phyloP scores from a whole-genome alignment of 2,888 invertebrate species.

The Onchidella celtica region DNA sequence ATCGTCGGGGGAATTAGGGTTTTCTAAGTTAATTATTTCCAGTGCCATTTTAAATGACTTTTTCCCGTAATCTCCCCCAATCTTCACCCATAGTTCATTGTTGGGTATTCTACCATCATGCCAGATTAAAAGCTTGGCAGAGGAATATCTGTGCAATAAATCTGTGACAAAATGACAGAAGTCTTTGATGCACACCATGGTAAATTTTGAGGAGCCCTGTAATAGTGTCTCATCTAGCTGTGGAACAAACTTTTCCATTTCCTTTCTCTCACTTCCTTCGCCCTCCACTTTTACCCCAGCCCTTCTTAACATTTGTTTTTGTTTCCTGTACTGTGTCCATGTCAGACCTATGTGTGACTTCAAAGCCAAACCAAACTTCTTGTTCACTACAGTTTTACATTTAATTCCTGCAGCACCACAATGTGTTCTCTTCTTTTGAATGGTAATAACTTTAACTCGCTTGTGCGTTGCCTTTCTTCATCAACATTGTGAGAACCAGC shows the following conservation, averaged over 20 bases:
- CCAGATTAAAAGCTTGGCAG: neutral
- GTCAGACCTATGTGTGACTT: neutral
- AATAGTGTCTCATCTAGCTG: neutral
- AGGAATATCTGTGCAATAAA: too few relatives aligned
- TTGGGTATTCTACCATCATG: neutral
- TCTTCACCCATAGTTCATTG: neutral
- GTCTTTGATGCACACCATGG: neutral
- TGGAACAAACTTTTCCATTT: neutral
- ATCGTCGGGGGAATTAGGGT: neutral
- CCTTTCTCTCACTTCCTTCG: neutral
- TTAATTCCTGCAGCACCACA: neutral
- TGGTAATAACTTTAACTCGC: neutral
- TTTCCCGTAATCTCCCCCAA: neutral
- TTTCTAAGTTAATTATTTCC: neutral
- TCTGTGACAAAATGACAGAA: neutral
- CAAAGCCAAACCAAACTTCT: neutral
- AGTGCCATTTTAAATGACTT: neutral
- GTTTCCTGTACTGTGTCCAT: neutral
- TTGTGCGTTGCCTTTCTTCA: neutral
- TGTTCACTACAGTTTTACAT: neutral
- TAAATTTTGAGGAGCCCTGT: neutral
- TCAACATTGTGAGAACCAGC: neutral
- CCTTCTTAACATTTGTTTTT: neutral
- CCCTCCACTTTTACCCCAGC: neutral
- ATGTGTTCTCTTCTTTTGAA: neutral